phyloP scores from a whole-genome alignment of 1,140 invertebrate species.

The Bacillus rossius region DNA sequence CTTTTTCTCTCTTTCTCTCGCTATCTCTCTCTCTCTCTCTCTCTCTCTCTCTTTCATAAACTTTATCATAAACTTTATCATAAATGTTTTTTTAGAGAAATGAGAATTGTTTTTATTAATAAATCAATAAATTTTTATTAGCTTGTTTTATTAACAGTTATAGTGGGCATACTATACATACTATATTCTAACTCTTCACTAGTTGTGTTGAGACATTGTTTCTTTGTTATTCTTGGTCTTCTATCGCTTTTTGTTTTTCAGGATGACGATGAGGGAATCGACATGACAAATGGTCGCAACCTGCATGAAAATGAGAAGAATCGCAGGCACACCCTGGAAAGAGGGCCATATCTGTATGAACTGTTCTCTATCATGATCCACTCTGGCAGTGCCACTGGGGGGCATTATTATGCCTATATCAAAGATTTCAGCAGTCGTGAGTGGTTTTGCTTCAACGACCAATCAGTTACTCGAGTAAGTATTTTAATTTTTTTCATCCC shows the following conservation, averaged over 20 bases:
- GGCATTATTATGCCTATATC: slow-evolving; percentile 93
- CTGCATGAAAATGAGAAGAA: slow-evolving; percentile 48
- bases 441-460: slow-evolving; percentile 85
- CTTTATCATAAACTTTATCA: too few species aligned
- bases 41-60: too few species aligned
- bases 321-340: slow-evolving; percentile 37
- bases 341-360: slow-evolving; percentile 78
- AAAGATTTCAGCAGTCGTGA: slow-evolving; percentile 73
- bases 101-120: too few species aligned
- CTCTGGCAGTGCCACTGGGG: slow-evolving; percentile 84
- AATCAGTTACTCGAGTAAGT: slow-evolving; percentile 57
- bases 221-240: too few species aligned
- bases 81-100: neutral
- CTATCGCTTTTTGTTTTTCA: slow-evolving; percentile 11
- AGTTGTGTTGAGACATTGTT: too few species aligned
- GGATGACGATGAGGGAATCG: slow-evolving; percentile 62
- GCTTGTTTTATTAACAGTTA: neutral
- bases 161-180: too few species aligned
- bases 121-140: neutral
- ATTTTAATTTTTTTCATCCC: too few species aligned
- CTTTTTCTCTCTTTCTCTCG: too few species aligned
- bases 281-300: slow-evolving; percentile 47
- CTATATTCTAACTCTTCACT: too few species aligned
- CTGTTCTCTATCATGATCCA: slow-evolving; percentile 93
- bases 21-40: too few species aligned